Percentiles rank a stretch among this genome's conserved stretches.
These are phyloP conservation scores for Copidosoma floridanum DNA, from an alignment of 1,140 invertebrate genomes.

Conservation along the genomic window DNA sequence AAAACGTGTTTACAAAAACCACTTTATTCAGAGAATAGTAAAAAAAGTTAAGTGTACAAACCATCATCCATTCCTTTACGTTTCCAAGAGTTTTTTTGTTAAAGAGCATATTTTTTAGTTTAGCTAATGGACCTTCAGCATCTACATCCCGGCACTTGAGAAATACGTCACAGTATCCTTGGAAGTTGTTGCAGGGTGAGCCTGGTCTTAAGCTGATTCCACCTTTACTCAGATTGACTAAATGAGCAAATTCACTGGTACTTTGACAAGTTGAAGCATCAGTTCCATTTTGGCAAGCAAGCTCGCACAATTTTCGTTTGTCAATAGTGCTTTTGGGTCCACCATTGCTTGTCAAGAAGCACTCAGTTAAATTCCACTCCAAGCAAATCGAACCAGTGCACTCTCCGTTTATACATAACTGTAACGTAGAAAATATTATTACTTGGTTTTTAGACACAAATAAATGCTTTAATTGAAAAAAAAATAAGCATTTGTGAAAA, in stretches of 20 bases:
- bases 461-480: no score
- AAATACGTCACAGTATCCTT: slow-evolving; percentile 98
- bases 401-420: slow-evolving; percentile 90
- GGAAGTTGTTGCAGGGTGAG: slow-evolving; percentile 97
- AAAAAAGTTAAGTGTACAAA: no score
- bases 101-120: slow-evolving; percentile 94
- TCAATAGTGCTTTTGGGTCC: slow-evolving; percentile 74
- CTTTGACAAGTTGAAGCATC: slow-evolving; percentile 76
- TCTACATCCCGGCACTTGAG: slow-evolving; percentile 96
- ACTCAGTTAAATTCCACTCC: slow-evolving; percentile 91
- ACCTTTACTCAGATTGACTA: slow-evolving; percentile 74
- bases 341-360: slow-evolving; percentile 90
- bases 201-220: slow-evolving; percentile 89
- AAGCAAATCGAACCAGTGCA: slow-evolving; percentile 95
- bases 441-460: no score
- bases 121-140: slow-evolving; percentile 93
- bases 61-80: slow-evolving; percentile 85
- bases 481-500: no score
- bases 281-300: slow-evolving; percentile 89
- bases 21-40: no score
- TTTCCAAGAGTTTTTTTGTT: slow-evolving; percentile 85
- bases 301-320: slow-evolving; percentile 87
- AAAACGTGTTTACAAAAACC: not conserved
- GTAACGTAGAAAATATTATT: no score
- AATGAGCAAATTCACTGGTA: slow-evolving; percentile 78